A percentile compares a stretch with the other conserved stretches of the same genome.
These are phyloP conservation scores for Podarcis lilfordi DNA, from an alignment of 2,797 vertebrate genomes.

Conservation along the genomic window DNA sequence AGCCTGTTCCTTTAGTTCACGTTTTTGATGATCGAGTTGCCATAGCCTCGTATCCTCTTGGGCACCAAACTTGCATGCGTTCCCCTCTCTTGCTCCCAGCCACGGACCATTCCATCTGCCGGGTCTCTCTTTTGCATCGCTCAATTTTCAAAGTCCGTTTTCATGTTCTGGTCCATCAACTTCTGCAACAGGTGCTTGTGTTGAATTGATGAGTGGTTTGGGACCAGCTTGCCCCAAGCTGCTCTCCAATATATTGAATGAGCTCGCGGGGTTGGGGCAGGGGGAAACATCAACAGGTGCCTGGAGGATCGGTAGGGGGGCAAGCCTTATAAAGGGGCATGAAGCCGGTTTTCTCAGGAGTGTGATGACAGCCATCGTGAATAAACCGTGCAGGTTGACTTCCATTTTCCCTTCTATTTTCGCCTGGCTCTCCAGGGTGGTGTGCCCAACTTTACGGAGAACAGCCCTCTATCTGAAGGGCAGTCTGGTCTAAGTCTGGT, in stretches of 20 bases:
- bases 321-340: no score
- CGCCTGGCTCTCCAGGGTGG: no score
- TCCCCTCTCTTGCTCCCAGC: background rate
- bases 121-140: background rate
- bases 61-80: background rate
- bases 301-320: no score
- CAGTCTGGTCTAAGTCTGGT: no score
- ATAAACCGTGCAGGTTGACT: background rate
- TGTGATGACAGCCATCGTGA: background rate
- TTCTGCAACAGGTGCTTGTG: background rate
- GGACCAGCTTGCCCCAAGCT: background rate
- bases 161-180: background rate
- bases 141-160: background rate
- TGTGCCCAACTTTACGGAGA: no score
- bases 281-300: background rate
- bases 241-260: background rate
- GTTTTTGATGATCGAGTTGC: background rate
- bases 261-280: background rate
- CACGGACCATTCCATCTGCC: background rate
- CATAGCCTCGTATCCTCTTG: background rate
- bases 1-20: background rate
- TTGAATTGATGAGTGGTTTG: background rate
- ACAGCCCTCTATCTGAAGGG: no score
- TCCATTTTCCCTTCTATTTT: background rate
- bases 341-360: background rate